Evolutionary conservation across 2,113 vertebrate genomes (phyloP), one percentile per base, ranked within the genome.

Genomic region (Sinocyclocheilus rhinocerous): DNA sequence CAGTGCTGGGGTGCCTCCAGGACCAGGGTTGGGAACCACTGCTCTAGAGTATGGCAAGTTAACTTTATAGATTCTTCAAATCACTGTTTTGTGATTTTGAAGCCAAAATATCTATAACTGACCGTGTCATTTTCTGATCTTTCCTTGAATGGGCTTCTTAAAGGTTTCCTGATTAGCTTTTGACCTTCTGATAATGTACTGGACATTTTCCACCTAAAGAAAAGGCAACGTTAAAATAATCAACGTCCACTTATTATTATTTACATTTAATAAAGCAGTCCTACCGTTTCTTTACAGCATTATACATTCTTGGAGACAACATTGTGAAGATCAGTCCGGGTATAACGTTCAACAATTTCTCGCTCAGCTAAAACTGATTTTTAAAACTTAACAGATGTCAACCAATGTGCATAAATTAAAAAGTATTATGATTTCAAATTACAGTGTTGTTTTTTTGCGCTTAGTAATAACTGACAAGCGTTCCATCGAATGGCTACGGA

Each of bases 401-500:
- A 59, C 39, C 13, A 6, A 26, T 86, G n/a, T 36, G 11, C 20
- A 9, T 24, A 0, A 72, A 85, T 75, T 59, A 55, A 87, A 33
- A 39, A 69, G n/a, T 81, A 81, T 84, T 84, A 65, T 80, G 29
- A 63, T 22, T 86, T 81, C 8, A 89, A 81, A 76, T 13, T 7
- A 22, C 15, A 22, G 42, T 11, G 33, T 73, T 63, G 29, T 39
- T 36, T 48, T 13, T 15, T 4, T 16, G 65, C 59, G 85, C 77
- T 91, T 93, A 92, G 91, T 91, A 90, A 91, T 92, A 92, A 95
- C 77, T 87, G 94, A 93, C 93, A 84, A 76, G 24, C 24, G 22
- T 42, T 81, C 87, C 86, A 55, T 87, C 92, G 69, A 93, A 94
- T 94, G 84, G 63, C 50, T 1, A 52, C 24, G n/a, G 26, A 4